Conservation (phyloP, 2,113 vertebrate genomes). For the Hippotragus niger region DNA sequence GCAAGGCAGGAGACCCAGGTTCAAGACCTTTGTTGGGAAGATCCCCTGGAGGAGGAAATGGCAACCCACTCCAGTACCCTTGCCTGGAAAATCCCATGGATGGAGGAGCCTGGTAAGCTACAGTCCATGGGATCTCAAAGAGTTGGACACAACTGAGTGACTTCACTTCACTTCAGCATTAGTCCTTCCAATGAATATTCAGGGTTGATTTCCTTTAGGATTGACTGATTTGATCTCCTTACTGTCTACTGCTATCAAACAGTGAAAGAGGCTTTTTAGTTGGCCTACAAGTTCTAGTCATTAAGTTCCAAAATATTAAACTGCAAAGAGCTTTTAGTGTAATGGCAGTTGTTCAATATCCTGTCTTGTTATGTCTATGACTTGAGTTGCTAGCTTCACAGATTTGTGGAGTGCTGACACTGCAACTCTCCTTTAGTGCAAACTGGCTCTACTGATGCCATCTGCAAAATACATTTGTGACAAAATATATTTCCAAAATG, state of each 20-base stretch:
- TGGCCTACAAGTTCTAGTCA: background rate
- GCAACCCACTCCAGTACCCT: too few species aligned
- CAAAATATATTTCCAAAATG: constrained; percentile 6
- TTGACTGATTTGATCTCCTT: background rate
- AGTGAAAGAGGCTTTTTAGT: background rate
- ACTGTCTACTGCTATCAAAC: background rate
- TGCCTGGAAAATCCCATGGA: too few species aligned
- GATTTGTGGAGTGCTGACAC: background rate
- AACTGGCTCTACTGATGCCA: background rate
- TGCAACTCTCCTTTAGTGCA: background rate
- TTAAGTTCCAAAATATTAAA: constrained; percentile 15
- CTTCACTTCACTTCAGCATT: background rate
- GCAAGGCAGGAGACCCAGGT: too few species aligned
- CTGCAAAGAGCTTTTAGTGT: background rate
- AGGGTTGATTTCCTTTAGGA: background rate
- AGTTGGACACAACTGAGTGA: too few species aligned
- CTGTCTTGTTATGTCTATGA: background rate
- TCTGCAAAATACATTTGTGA: background rate
- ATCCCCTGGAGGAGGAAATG: too few species aligned
- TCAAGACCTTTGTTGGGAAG: too few species aligned
- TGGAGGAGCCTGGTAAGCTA: too few species aligned
- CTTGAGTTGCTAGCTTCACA: background rate
- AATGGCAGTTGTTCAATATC: background rate
- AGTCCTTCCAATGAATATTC: background rate
- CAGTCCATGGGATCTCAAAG: too few species aligned